Conservation (phyloP, 1,140 invertebrate genomes). For the Saxidomus purpurata region DNA sequence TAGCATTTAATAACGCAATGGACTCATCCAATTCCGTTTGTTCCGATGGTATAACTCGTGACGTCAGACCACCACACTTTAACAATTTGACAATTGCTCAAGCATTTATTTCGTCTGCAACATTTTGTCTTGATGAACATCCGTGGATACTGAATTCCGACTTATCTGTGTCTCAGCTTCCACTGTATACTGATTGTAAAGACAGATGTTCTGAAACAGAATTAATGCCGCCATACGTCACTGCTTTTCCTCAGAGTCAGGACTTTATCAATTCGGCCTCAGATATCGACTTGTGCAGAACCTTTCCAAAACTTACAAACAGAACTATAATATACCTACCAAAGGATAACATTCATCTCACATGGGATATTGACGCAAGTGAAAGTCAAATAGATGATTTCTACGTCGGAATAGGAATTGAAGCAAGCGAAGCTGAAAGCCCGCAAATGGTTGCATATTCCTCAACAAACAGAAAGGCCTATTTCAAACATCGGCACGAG, state of each 20-base stretch:
- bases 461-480: conserved; percentile 24
- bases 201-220: neutral
- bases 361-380: conserved; percentile 49
- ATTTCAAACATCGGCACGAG: conserved; percentile 49
- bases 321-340: conserved; percentile 57
- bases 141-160: conserved; percentile 67
- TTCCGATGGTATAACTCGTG: conserved; percentile 70
- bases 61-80: conserved; percentile 48
- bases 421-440: conserved; percentile 11
- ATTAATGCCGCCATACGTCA: neutral
- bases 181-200: conserved; percentile 1
- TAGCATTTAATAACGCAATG: conserved; percentile 73
- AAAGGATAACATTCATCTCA: conserved; percentile 49
- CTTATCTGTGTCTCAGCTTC: conserved; percentile 50
- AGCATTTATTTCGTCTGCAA: neutral
- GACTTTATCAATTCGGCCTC: neutral
- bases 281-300: conserved; percentile 21
- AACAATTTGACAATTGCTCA: conserved; percentile 52
- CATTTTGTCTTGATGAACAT: conserved; percentile 46
- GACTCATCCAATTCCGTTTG: conserved; percentile 69
- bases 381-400: conserved; percentile 69
- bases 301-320: neutral
- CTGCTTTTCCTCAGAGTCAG: conserved; percentile 7
- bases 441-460: conserved; percentile 46
- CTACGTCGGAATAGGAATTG: conserved; percentile 63